A percentile compares a stretch with the other conserved stretches of the same genome.
phyloP scores from a whole-genome alignment of 2,888 invertebrate species.

The Perizoma flavofasciatum region DNA sequence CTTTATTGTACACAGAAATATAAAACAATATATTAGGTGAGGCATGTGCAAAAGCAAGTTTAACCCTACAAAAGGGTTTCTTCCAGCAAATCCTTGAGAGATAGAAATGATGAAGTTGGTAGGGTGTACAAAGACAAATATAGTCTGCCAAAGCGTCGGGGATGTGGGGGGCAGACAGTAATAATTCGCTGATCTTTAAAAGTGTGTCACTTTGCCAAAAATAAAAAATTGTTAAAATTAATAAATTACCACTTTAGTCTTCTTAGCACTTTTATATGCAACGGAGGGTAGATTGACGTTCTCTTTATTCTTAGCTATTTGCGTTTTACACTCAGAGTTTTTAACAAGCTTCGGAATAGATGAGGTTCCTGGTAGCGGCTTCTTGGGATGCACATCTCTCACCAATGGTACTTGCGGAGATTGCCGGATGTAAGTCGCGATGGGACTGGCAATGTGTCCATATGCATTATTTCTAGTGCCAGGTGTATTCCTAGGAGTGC shows the following conservation, averaged over 20 bases:
- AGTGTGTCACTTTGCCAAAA: no score
- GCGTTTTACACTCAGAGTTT: slow-evolving; percentile 37
- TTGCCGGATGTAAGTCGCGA: slow-evolving; percentile 69
- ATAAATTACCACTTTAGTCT: slow-evolving; percentile 67
- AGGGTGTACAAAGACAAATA: no score
- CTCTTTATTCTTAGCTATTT: slow-evolving; percentile 60
- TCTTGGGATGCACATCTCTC: slow-evolving; percentile 62
- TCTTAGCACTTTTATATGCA: slow-evolving; percentile 67
- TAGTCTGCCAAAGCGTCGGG: no score
- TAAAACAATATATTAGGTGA: no score
- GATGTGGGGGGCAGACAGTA: no score
- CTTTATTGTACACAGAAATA: no score
- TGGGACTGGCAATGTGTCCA: slow-evolving; percentile 67
- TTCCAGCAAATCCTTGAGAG: no score
- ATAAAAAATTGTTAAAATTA: no score
- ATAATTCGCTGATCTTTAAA: no score
- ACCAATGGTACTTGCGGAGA: slow-evolving; percentile 61
- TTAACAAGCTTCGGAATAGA: slow-evolving; percentile 60
- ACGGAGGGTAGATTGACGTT: slow-evolving; percentile 58
- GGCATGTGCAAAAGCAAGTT: no score
- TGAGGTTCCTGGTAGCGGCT: slow-evolving; percentile 54
- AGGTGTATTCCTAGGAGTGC: slow-evolving; percentile 51
- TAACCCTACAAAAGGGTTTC: no score
- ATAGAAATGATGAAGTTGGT: no score
- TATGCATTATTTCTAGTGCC: slow-evolving; percentile 49